Evolutionary conservation across 92 coral and sea anemone genomes (phyloP).

Genomic region (Phenganax subtilis): DNA sequence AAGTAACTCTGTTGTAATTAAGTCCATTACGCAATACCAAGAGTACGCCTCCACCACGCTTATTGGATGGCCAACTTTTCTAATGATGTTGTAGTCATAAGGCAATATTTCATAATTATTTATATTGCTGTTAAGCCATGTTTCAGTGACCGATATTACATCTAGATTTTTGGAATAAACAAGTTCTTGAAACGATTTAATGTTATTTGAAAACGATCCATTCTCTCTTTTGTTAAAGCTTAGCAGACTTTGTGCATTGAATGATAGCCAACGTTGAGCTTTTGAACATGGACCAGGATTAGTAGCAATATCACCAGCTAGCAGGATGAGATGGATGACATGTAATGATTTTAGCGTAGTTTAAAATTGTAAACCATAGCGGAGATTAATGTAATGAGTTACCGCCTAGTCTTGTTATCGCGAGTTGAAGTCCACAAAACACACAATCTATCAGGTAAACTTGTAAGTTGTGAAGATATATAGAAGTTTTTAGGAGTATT

Average conservation of each 20-base stretch:
- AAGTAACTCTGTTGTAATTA: slow-evolving; percentile 15
- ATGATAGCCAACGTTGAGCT: slow-evolving; percentile 35
- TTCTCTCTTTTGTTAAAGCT: slow-evolving; percentile 35
- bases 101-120: slow-evolving; percentile 44
- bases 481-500: too few species aligned
- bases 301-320: slow-evolving; percentile 6
- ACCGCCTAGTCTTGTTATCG: too few species aligned
- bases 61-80: slow-evolving; percentile 42
- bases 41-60: slow-evolving; percentile 52
- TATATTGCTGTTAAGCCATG: slow-evolving; percentile 46
- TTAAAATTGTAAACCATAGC: too few species aligned
- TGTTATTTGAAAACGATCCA: too few species aligned
- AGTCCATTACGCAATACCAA: slow-evolving; percentile 25
- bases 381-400: too few species aligned
- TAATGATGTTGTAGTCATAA: slow-evolving; percentile 46
- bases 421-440: too few species aligned
- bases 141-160: slow-evolving; percentile 47
- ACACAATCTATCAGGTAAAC: too few species aligned
- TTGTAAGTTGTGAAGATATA: too few species aligned
- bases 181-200: too few species aligned
- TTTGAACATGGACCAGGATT: background rate
- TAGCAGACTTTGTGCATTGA: slow-evolving; percentile 42
- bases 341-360: too few species aligned
- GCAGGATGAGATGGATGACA: background rate
- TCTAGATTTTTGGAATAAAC: slow-evolving; percentile 29